Conservation (phyloP, 2,113 vertebrate genomes). For the Grammomys dolichurus region DNA sequence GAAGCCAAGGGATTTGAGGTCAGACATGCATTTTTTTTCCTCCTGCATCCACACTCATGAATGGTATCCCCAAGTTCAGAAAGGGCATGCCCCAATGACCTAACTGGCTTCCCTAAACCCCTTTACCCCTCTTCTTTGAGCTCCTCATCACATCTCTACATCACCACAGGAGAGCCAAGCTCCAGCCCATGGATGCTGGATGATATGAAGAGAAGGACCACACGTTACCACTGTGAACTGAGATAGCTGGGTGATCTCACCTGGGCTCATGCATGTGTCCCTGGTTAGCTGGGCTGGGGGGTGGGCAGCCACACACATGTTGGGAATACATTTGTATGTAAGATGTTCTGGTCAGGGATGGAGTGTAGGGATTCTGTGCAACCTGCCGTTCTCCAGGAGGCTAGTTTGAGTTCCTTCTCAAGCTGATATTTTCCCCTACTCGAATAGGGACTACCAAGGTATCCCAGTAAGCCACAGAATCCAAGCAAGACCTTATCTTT, state of each 20-base stretch:
- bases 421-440: neutral
- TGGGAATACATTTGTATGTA: neutral
- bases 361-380: neutral
- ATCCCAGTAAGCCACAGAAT: neutral
- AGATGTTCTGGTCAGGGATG: neutral
- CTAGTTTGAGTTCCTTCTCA: neutral
- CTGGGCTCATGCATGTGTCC: fast-evolving
- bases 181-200: neutral
- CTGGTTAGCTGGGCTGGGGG: neutral
- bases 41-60: neutral
- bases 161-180: neutral
- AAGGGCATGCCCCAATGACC: neutral
- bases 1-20: neutral
- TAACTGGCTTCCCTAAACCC: neutral
- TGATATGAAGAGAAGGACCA: neutral
- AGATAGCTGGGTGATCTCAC: neutral
- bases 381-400: neutral
- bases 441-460: neutral
- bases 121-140: too few relatives aligned
- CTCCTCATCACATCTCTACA: neutral
- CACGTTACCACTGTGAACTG: neutral
- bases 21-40: neutral
- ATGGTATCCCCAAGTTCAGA: neutral
- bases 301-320: neutral
- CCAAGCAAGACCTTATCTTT: neutral